Evolutionary conservation across 2,888 invertebrate genomes (phyloP), one percentile per base, ranked within the genome.

Genomic region (Ectemnius continuus): DNA sequence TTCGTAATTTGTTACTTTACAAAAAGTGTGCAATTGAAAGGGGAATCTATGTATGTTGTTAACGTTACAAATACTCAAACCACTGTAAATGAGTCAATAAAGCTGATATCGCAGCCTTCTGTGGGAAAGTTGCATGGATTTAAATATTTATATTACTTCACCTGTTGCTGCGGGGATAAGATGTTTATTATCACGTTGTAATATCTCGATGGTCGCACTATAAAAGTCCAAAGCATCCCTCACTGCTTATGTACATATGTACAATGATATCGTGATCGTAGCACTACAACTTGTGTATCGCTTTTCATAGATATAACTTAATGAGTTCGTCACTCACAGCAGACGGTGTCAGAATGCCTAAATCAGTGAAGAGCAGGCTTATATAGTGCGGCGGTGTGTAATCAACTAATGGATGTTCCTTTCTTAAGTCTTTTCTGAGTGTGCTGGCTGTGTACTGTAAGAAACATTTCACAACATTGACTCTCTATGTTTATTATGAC

Each of bases 301-400:
- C 47, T 20, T 46, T 56, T 80, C 94, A 98, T 88, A 97, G 94
- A 92, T 99, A 99, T 78, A 99, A 92, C 91, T 99, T 98, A 78
- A 99, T 97, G 23, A 99, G 93, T 93, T 99, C 98, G 88, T 99
- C 99, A 91, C 98, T 98, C 28, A 99, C 98, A 63, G 99, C 99
- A 0, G 98, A 97, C 0, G 99, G 98, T 1, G 99, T 97, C 26
- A 99, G 92, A 76, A 98, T 97, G 1, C 99, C 99, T 76, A 99
- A 92, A 91, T 99, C 99, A 0, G 99, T 99, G 88, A 99, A 97
- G 28, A 99, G 92, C 36, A 99, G 92, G 0, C 96, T 97, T 28
- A 99, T 97, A 85, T 96, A 98, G 0, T 95, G 94, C 0, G 99
- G 99, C 0, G 99, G 98, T 0, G 99, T 99, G 90, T 99, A 99